Evolutionary conservation across 2,113 vertebrate species (phyloP), one percentile per base, ranked within the genome.

Genomic region (Galeopterus variegatus): DNA sequence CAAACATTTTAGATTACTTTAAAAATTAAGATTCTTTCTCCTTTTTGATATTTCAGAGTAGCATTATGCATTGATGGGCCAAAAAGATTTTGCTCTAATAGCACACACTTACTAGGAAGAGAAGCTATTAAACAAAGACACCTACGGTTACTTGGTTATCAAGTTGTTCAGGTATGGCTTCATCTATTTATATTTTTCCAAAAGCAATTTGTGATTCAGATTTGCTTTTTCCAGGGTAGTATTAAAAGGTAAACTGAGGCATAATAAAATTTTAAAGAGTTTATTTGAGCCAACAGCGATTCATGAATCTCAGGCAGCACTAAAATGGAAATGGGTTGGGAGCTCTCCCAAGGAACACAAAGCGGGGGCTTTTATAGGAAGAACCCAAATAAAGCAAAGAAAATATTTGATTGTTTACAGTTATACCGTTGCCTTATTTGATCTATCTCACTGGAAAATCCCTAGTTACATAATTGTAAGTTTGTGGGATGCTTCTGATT

Each of bases 51-150:
- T 95, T 98, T 48, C 98, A 99, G 99, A 98, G 97, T 99, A 64
- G 99, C 99, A 5, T 81, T 99, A 33, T 99, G 99, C 94, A 98
- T 99, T 41, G 99, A 99, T 93, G 99, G 99, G 76, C 98, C 92
- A 2, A 99, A 98, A n/a, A 99, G 99, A 77, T 99, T 99, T 98
- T 99, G 99, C 28, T 13, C 95, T 64, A 99, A 99, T 36, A 98
- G 95, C 76, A 98, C 83, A 64, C 98, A 98, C 93, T 98, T 99
- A 2, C 95, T 99, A 65, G 99, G 99, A 28, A 99, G 99, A 98
- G 99, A 99, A 97, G 98, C 98, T 79, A 99, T 99, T 77, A 99
- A 99, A 97, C 99, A 99, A 94, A 99, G 99, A 92, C 99, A 99
- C 65, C 98, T 99, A 73, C 98, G n/a, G 76, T 96, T 99, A 90